Conservation (phyloP, 2,797 vertebrate species). For the Moxostoma hubbsi region DNA sequence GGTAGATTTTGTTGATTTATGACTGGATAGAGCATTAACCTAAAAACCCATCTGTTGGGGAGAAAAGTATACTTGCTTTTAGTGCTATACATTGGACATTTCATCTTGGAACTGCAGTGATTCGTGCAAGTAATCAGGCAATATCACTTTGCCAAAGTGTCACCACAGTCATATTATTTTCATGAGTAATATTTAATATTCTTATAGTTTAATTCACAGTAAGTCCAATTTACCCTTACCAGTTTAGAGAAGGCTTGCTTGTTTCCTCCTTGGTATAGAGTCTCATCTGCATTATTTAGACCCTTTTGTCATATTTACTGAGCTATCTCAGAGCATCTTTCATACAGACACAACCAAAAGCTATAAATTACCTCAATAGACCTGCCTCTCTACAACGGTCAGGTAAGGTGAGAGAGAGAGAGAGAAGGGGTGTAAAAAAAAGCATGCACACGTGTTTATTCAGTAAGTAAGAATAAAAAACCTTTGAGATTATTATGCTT, state of each 20-base stretch:
- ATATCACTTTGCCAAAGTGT: no score
- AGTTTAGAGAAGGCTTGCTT: background rate
- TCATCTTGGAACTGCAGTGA: no score
- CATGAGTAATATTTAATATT: no score
- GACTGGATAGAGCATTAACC: no score
- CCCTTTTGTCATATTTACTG: conserved; percentile 15
- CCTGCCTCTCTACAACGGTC: background rate
- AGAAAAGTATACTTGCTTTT: no score
- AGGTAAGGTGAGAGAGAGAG: background rate
- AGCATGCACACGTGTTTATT: background rate
- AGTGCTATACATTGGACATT: no score
- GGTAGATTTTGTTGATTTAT: no score
- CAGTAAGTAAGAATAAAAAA: background rate
- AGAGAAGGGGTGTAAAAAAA: conserved; percentile 10
- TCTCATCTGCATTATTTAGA: background rate
- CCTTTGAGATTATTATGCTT: conserved; percentile 3
- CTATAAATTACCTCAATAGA: conserved; percentile 2
- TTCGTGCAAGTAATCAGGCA: no score
- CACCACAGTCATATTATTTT: no score
- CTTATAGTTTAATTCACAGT: background rate
- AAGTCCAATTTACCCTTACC: background rate
- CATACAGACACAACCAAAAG: background rate
- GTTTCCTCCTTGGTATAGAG: background rate
- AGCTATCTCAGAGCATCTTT: background rate
- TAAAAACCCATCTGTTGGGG: no score